Conservation (phyloP, 2,113 vertebrate genomes). For the Mirounga angustirostris region DNA sequence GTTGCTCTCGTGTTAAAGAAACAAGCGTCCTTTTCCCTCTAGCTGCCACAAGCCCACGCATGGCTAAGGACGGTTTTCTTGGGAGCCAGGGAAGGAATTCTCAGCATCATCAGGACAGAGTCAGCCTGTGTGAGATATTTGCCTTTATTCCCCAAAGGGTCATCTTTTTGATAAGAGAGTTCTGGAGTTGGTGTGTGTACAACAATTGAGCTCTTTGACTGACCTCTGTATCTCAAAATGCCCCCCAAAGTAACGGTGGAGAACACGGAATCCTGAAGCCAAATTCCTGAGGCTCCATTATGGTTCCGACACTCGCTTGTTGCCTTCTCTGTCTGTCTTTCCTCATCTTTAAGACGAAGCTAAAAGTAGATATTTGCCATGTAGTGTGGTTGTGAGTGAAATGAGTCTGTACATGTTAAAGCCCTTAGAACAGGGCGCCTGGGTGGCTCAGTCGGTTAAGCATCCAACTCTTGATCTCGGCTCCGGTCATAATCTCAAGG, state of each 20-base stretch:
- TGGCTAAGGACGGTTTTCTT: background rate
- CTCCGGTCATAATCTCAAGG: background rate
- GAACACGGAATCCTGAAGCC: no score
- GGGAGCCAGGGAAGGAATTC: background rate
- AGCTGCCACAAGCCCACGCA: background rate
- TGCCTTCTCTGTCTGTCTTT: background rate
- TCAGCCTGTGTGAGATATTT: background rate
- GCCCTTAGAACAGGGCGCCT: background rate
- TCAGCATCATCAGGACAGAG: background rate
- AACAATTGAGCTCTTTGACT: background rate
- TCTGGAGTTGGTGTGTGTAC: background rate
- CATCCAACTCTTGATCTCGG: background rate
- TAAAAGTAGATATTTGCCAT: background rate
- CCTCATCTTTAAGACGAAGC: background rate
- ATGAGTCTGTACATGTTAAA: background rate
- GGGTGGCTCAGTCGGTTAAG: background rate
- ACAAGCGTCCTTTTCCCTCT: background rate
- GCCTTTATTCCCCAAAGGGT: background rate
- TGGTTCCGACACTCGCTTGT: background rate
- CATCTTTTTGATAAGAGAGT: background rate
- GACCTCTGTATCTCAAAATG: background rate
- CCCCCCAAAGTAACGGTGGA: background rate
- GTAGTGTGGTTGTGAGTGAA: background rate
- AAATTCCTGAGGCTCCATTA: background rate
- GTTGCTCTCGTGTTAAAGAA: background rate